These are phyloP conservation scores for Neomorphus geoffroyi DNA, from an alignment of 2,797 vertebrate species.

Conservation along the genomic window DNA sequence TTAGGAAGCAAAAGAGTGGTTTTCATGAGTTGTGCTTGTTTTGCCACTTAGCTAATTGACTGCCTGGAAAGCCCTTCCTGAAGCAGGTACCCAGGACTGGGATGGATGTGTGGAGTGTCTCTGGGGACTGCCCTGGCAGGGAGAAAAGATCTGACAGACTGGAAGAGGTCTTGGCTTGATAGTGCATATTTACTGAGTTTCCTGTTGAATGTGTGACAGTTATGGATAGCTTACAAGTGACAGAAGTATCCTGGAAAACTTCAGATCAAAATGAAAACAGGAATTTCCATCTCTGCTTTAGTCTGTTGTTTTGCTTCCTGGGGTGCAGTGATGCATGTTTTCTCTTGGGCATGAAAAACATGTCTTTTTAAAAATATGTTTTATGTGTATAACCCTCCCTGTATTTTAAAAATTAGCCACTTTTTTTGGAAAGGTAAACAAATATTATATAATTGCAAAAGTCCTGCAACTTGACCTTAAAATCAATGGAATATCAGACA, in stretches of 20 bases:
- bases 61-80: background rate
- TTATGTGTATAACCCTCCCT: rapidly evolving
- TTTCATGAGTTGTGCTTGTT: conserved; percentile 61
- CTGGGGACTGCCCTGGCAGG: background rate
- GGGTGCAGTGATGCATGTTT: background rate
- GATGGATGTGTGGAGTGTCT: background rate
- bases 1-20: conserved; percentile 60
- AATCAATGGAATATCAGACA: background rate
- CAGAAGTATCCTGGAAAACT: background rate
- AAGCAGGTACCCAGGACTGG: background rate
- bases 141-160: background rate
- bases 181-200: background rate
- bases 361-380: background rate
- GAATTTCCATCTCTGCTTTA: background rate
- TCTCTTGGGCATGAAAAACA: background rate
- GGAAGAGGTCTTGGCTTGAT: background rate
- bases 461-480: background rate
- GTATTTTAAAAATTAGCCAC: background rate
- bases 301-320: background rate
- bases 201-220: background rate
- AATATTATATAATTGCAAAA: background rate
- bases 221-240: background rate
- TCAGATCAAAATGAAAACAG: background rate
- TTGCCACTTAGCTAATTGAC: conserved; percentile 59
- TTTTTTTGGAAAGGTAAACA: background rate